phyloP scores from a whole-genome alignment of 2,797 vertebrate genomes.

The Typhlichthys eigenmanni region DNA sequence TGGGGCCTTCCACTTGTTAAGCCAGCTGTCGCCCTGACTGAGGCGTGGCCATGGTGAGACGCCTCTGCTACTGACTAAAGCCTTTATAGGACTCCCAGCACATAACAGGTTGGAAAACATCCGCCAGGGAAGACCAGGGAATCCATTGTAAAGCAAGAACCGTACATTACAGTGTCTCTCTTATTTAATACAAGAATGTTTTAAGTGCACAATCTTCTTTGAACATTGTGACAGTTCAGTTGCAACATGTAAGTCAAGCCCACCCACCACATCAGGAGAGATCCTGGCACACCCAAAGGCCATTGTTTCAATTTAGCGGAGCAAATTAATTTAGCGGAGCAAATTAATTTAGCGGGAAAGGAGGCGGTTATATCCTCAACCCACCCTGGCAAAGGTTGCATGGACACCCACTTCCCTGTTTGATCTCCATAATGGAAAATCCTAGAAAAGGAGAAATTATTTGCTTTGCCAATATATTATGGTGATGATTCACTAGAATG shows the following conservation, averaged over 20 bases:
- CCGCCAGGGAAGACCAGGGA: neutral
- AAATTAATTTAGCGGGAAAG: conserved; percentile 30
- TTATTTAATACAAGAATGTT: neutral
- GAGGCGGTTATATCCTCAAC: conserved; percentile 11
- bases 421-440: conserved; percentile 51
- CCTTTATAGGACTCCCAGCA: conserved; percentile 13
- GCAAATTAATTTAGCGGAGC: conserved; percentile 32
- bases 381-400: conserved; percentile 15
- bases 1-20: conserved; percentile 27
- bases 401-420: conserved; percentile 26
- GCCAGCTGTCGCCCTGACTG: conserved; percentile 50
- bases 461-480: conserved; percentile 26
- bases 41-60: conserved; percentile 9
- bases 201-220: too few relatives aligned
- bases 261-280: conserved; percentile 18
- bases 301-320: conserved; percentile 44
- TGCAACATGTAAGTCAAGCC: conserved; percentile 35
- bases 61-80: conserved; percentile 25
- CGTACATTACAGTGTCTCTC: neutral
- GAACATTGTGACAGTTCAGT: neutral
- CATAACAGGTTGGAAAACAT: conserved; percentile 27
- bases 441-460: conserved; percentile 39
- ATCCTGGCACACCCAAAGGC: conserved; percentile 26
- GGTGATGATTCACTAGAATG: conserved; percentile 45
- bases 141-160: conserved; percentile 4